A percentile compares a stretch with the other conserved stretches of the same genome.
Evolutionary conservation across 2,888 invertebrate genomes (phyloP).

Genomic region (Tiliacea citrago): DNA sequence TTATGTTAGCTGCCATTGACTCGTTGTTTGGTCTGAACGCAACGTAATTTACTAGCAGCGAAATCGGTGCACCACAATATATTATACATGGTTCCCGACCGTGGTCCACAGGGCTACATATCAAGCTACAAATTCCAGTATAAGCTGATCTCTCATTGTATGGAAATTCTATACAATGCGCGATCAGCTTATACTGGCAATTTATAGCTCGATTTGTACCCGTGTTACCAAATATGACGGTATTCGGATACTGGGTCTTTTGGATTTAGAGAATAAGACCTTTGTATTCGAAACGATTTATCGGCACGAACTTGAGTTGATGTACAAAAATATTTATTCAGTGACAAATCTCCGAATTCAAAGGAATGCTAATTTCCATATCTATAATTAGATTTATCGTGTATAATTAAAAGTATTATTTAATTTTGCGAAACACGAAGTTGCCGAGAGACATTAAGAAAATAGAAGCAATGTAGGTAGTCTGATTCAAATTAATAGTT

Average conservation of each 20-base stretch:
- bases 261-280: constrained; percentile 14
- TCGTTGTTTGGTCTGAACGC: constrained; percentile 69
- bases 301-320: background rate
- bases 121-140: too few species aligned
- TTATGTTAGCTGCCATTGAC: constrained; percentile 69
- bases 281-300: constrained; percentile 2
- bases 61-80: constrained; percentile 14
- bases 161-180: too few species aligned
- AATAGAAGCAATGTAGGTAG: background rate
- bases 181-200: too few species aligned
- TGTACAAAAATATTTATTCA: background rate
- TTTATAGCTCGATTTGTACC: too few species aligned
- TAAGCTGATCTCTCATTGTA: too few species aligned
- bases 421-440: too few species aligned
- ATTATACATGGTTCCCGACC: constrained; percentile 22
- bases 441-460: too few species aligned
- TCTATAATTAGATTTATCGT: too few species aligned
- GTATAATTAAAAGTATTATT: too few species aligned
- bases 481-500: background rate
- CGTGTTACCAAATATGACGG: background rate
- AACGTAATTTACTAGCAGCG: constrained; percentile 53
- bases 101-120: too few species aligned
- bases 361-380: too few species aligned
- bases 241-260: background rate
- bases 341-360: too few species aligned